A percentile compares a stretch with the other conserved stretches of the same genome.
These are phyloP conservation scores for Hydrolagus affinis DNA, from an alignment of 2,113 vertebrate species.

Conservation along the genomic window DNA sequence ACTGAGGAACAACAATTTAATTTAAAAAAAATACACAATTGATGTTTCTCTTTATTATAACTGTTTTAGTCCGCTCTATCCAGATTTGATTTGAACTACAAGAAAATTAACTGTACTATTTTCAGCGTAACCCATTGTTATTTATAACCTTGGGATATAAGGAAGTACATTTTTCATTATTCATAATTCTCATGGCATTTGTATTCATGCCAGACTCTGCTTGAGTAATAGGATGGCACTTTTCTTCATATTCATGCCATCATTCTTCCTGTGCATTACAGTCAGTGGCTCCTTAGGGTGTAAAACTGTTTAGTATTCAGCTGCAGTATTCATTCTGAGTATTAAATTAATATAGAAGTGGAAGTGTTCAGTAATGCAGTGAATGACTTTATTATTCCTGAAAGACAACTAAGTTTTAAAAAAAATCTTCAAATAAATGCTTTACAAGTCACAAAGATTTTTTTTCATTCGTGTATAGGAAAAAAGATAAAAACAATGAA, in stretches of 20 bases:
- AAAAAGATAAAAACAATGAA: background rate
- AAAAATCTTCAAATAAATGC: background rate
- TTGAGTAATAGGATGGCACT: conserved; percentile 43
- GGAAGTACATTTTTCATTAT: conserved; percentile 10
- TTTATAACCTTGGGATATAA: conserved; percentile 19
- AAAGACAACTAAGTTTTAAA: background rate
- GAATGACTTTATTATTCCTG: conserved; percentile 22
- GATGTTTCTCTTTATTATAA: conserved; percentile 1
- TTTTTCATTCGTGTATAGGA: background rate
- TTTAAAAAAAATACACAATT: background rate
- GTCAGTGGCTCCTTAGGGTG: conserved; percentile 47
- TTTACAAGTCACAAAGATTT: background rate
- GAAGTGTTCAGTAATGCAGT: conserved; percentile 37
- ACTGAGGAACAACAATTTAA: conserved; percentile 6
- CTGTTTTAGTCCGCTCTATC: background rate
- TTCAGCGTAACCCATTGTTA: background rate
- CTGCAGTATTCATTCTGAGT: conserved; percentile 39
- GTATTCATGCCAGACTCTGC: conserved; percentile 44
- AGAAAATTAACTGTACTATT: conserved; percentile 21
- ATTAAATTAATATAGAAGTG: conserved; percentile 53
- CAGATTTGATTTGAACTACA: background rate
- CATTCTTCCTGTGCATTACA: conserved; percentile 36
- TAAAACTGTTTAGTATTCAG: conserved; percentile 40
- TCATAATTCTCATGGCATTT: conserved; percentile 30
- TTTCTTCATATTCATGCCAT: conserved; percentile 32